Percentiles rank a stretch among this genome's conserved stretches.
Conservation (phyloP, 2,113 vertebrate genomes). For the Clarias batrachus region DNA sequence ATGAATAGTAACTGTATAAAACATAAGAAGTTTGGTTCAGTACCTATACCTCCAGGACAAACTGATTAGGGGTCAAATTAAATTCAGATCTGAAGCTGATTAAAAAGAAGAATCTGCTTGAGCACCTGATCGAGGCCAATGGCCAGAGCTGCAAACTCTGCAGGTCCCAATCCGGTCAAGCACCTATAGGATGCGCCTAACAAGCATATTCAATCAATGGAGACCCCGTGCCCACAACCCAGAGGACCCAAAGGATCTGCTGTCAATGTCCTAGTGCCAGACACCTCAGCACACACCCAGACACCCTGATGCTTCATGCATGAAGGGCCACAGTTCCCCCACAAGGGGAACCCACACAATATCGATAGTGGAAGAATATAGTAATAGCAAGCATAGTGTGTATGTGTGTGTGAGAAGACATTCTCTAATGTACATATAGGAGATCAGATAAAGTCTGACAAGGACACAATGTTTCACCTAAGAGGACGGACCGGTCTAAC, state of each 20-base stretch:
- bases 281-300: too few species aligned
- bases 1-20: not conserved
- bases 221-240: too few species aligned
- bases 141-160: too few species aligned
- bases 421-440: slow-evolving; percentile 15
- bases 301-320: too few species aligned
- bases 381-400: not conserved
- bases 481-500: slow-evolving; percentile 26
- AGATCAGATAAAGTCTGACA: slow-evolving; percentile 45
- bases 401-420: not conserved
- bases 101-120: not conserved
- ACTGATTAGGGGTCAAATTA: not conserved
- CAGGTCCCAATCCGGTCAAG: too few species aligned
- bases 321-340: too few species aligned
- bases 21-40: not conserved
- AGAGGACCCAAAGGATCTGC: too few species aligned
- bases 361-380: too few species aligned
- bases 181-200: too few species aligned
- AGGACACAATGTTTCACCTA: slow-evolving; percentile 23
- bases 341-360: too few species aligned
- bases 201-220: too few species aligned
- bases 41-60: not conserved
- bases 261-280: too few species aligned
- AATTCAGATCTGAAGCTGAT: not conserved
- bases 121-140: not conserved